Conservation (phyloP, 2,797 vertebrate genomes). For the Crypturellus tataupa region DNA sequence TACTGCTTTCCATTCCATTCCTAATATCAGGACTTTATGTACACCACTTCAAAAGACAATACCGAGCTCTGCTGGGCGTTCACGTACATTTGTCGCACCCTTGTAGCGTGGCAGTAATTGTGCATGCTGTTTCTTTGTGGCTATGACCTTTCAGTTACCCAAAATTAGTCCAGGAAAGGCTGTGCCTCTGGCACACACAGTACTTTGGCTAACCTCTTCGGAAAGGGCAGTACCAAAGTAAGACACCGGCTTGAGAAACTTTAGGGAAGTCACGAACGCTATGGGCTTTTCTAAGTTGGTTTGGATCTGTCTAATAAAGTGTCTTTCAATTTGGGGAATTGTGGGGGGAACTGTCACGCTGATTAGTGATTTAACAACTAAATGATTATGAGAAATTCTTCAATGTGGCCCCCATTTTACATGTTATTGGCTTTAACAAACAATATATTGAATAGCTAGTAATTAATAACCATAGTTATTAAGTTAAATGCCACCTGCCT, state of each 20-base stretch:
- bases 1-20: slow-evolving; percentile 25
- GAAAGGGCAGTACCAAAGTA: slow-evolving; percentile 30
- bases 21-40: background rate
- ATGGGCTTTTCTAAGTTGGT: background rate
- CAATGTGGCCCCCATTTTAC: background rate
- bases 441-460: background rate
- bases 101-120: background rate
- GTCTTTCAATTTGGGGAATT: background rate
- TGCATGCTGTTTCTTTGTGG: slow-evolving; percentile 52
- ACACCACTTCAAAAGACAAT: slow-evolving; percentile 6
- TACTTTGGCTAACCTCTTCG: background rate
- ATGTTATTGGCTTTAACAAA: background rate
- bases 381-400: background rate
- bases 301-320: background rate
- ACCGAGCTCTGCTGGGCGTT: background rate
- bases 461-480: background rate
- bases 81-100: slow-evolving; percentile 6
- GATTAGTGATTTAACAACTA: background rate
- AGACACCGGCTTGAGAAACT: background rate
- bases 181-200: slow-evolving; percentile 35
- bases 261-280: background rate
- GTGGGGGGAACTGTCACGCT: background rate
- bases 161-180: slow-evolving; percentile 11
- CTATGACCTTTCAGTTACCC: slow-evolving; percentile 56
- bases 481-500: background rate